These are phyloP conservation scores for Hydrotaea cyrtoneurina DNA, from an alignment of 2,888 invertebrate genomes.

Conservation along the genomic window DNA sequence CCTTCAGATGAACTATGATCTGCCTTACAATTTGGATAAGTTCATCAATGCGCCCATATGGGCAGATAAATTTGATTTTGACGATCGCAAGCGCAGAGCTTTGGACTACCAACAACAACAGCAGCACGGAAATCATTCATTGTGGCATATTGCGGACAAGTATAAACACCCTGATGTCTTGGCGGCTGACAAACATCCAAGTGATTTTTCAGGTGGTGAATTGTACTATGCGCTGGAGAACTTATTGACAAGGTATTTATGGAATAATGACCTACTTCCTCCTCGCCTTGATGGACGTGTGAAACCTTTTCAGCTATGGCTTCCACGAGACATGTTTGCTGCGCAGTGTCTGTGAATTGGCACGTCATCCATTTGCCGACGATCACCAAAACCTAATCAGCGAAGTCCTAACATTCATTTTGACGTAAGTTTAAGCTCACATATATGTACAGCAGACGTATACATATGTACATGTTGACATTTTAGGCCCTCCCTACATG, in stretches of 20 bases:
- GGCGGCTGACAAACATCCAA: conserved; percentile 71
- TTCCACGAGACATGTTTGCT: conserved; percentile 86
- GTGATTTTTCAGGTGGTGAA: conserved; percentile 79
- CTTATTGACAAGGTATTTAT: conserved; percentile 68
- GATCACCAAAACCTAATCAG: conserved; percentile 83
- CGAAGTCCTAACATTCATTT: conserved; percentile 85
- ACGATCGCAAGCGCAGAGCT: conserved; percentile 52
- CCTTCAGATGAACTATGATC: conserved; percentile 76
- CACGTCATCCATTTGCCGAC: conserved; percentile 83
- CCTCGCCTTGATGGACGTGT: too few species aligned
- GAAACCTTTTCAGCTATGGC: conserved; percentile 82
- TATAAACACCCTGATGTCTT: background rate
- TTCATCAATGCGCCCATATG: conserved; percentile 77
- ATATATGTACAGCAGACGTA: background rate
- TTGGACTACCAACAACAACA: background rate
- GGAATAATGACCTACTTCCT: too few species aligned
- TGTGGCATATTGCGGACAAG: conserved; percentile 15
- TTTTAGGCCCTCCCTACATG: conserved; percentile 82
- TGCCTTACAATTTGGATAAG: conserved; percentile 72
- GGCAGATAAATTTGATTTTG: conserved; percentile 71
- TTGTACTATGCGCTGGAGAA: conserved; percentile 77
- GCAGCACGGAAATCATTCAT: conserved; percentile 39
- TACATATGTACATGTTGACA: background rate
- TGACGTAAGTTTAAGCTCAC: conserved; percentile 83
- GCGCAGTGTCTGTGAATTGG: conserved; percentile 86